Evolutionary conservation across 2,797 vertebrate species (phyloP).

Genomic region (Pseudotriccus pelzelni): DNA sequence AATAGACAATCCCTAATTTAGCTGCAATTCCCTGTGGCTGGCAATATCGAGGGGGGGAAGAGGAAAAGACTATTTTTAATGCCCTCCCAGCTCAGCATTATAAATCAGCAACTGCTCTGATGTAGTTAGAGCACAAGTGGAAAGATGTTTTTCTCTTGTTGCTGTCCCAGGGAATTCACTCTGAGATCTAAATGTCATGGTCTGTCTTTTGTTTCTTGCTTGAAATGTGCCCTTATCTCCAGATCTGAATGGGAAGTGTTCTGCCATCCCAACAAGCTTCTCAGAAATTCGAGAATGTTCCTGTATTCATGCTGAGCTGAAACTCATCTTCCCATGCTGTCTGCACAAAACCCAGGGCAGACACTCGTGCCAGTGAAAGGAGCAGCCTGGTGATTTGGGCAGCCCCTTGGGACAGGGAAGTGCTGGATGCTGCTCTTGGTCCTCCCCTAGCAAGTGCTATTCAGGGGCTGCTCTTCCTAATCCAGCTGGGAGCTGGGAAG

Average conservation of each 20-base stretch:
- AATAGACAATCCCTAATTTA: background rate
- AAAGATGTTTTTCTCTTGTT: slow-evolving; percentile 16
- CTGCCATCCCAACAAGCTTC: slow-evolving; percentile 34
- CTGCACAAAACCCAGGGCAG: background rate
- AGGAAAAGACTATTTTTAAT: slow-evolving; percentile 18
- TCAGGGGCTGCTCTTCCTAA: background rate
- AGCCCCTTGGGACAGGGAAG: background rate
- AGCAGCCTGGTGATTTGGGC: background rate
- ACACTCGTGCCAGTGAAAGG: background rate
- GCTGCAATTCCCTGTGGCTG: slow-evolving; percentile 10
- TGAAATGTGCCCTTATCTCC: slow-evolving; percentile 38
- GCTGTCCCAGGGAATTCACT: slow-evolving; percentile 1
- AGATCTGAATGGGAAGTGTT: slow-evolving; percentile 38
- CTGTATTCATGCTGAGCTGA: background rate
- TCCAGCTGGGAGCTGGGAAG: background rate
- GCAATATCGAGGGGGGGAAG: background rate
- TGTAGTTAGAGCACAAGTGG: background rate
- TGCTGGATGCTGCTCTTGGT: background rate
- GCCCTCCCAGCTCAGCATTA: background rate
- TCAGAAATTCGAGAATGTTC: background rate
- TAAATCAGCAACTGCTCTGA: slow-evolving; percentile 9
- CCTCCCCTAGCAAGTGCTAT: background rate
- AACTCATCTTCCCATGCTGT: background rate
- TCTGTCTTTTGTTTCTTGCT: slow-evolving; percentile 44
- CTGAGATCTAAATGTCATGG: slow-evolving; percentile 33